Evolutionary conservation across 2,113 vertebrate species (phyloP).

Genomic region (Nibea albiflora): DNA sequence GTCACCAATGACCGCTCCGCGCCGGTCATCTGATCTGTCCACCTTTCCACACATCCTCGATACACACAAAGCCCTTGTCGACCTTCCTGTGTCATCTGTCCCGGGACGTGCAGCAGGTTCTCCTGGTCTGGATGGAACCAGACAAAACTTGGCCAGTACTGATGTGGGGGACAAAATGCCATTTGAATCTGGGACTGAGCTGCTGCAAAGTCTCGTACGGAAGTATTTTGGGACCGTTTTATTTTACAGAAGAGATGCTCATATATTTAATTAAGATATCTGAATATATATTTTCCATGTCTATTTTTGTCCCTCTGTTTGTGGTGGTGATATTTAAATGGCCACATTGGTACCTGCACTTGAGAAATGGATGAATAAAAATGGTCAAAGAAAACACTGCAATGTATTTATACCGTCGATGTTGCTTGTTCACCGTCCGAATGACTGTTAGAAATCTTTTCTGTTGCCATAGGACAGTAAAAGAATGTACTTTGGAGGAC

Average conservation of each 20-base stretch:
- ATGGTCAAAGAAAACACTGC: conserved; percentile 29
- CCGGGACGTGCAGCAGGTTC: conserved; percentile 15
- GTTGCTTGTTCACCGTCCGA: conserved; percentile 42
- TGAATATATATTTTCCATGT: conserved; percentile 52
- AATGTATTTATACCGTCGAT: conserved; percentile 49
- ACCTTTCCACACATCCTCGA: background rate
- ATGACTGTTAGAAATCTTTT: conserved; percentile 47
- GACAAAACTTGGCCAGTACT: conserved; percentile 22
- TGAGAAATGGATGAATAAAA: conserved; percentile 43
- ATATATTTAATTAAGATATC: conserved; percentile 58
- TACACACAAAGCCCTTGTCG: background rate
- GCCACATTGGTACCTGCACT: conserved; percentile 56
- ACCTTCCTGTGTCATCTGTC: conserved; percentile 11
- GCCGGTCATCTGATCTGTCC: conserved; percentile 84
- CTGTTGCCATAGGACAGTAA: conserved; percentile 72
- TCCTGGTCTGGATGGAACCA: conserved; percentile 13
- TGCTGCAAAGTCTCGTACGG: conserved; percentile 43
- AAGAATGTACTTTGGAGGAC: conserved; percentile 63
- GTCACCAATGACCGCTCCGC: conserved; percentile 96
- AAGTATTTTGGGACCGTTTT: conserved; percentile 57
- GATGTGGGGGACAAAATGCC: conserved; percentile 39
- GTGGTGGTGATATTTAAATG: conserved; percentile 49
- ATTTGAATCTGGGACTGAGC: conserved; percentile 45
- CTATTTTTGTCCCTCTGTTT: conserved; percentile 57
- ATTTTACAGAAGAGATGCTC: conserved; percentile 60